Evolutionary conservation across 2,888 invertebrate species (phyloP).

Genomic region (Synergus umbraculus): DNA sequence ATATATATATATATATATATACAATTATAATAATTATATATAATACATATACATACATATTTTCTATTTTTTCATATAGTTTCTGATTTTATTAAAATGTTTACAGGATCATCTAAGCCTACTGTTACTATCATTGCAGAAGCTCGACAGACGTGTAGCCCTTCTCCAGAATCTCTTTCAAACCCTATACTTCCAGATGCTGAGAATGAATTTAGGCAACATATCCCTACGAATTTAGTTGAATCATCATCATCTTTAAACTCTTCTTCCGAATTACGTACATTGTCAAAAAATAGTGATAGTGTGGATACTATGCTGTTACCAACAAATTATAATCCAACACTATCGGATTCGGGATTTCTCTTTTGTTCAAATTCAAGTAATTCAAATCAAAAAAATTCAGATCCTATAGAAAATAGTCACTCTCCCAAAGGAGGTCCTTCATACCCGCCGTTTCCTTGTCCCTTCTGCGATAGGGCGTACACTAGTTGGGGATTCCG

Average conservation of each 20-base stretch:
- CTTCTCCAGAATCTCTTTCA: conserved; percentile 49
- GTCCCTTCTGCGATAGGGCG: conserved; percentile 82
- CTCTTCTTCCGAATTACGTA: conserved; percentile 20
- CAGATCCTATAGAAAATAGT: conserved; percentile 22
- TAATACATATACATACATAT: too few relatives aligned
- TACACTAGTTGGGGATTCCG: conserved; percentile 84
- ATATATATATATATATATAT: too few relatives aligned
- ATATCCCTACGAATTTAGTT: neutral
- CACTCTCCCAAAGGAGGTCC: conserved; percentile 51
- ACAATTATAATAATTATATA: too few relatives aligned
- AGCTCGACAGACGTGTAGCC: conserved; percentile 58
- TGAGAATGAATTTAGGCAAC: neutral
- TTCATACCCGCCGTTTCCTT: conserved; percentile 79
- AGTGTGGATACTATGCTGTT: conserved; percentile 42
- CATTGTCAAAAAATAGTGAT: conserved; percentile 24
- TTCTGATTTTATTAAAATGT: conserved; percentile 42
- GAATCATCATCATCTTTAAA: conserved; percentile 32
- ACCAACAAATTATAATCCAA: conserved; percentile 47
- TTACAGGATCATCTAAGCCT: conserved; percentile 64
- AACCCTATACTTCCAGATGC: conserved; percentile 5
- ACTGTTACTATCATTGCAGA: conserved; percentile 64
- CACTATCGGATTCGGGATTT: conserved; percentile 53
- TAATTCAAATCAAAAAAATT: conserved; percentile 28
- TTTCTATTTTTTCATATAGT: neutral
- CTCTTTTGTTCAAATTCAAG: conserved; percentile 50